Evolutionary conservation across 1,140 invertebrate species (phyloP), one percentile per base, ranked within the genome.

Genomic region (Copidosoma floridanum): DNA sequence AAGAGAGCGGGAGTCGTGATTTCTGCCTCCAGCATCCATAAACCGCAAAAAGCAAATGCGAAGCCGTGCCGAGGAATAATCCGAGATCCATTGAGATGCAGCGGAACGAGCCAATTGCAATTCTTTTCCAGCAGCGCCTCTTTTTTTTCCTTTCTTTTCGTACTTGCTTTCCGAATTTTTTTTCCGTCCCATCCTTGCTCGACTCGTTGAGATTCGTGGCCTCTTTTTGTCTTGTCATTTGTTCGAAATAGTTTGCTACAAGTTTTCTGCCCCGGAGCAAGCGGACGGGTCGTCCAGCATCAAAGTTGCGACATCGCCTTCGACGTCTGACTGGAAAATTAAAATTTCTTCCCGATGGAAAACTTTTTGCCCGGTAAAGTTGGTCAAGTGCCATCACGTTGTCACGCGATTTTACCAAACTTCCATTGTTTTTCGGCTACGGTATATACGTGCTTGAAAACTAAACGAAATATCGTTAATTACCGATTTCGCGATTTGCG

Each of bases 11-110:
- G n/a, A n/a, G n/a, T n/a, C n/a, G n/a, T n/a, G n/a, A n/a, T n/a
- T n/a, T n/a, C 48, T 47, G 35, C 48, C 46, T 46, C 37, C 20
- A n/a, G 26, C 54, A 44, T 55, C 46, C 51, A 41, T n/a, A n/a
- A n/a, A n/a, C n/a, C n/a, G 44, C 14, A 12, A 50, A 32, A 66
- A 44, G 29, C 14, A 40, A 43, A 35, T 16, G 32, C 57, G 46
- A 46, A 63, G 56, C 55, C 46, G 52, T 64, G 40, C 54, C 43
- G 21, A 71, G 69, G 77, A 78, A 78, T 79, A 78, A 80, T 79
- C 76, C 72, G 66, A 74, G 71, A 78, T 79, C 78, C 76, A 79
- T 78, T 71, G 71, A 66, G 70, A 76, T 76, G 75, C 74, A 76
- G 65, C 63, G 61, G 65, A 67, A 69, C 71, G 69, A 75, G 68